phyloP scores from a whole-genome alignment of 2,888 invertebrate species.

The Metacarcinus magister region DNA sequence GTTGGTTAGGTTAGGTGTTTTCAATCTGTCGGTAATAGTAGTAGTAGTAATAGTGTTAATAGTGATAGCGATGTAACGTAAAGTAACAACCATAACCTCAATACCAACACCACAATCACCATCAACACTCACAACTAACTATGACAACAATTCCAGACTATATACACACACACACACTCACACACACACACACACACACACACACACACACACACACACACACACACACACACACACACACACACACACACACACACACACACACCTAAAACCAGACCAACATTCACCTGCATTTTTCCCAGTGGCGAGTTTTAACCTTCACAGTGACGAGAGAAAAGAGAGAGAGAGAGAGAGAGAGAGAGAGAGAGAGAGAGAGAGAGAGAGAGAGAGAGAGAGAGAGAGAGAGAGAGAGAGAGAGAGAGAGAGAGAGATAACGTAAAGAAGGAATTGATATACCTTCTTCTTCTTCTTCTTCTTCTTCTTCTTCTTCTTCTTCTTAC shows the following conservation, averaged over 20 bases:
- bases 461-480: not conserved
- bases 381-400: not conserved
- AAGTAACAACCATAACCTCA: too few relatives aligned
- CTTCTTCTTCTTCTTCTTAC: not conserved
- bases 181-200: not conserved
- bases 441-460: not conserved
- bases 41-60: too few relatives aligned
- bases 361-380: not conserved
- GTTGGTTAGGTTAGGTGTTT: too few relatives aligned
- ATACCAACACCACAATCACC: too few relatives aligned
- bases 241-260: constrained; percentile 1
- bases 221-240: not conserved
- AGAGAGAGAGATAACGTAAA: not conserved
- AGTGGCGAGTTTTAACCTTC: not conserved
- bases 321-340: not conserved
- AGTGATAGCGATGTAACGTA: too few relatives aligned
- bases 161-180: not conserved
- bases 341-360: not conserved
- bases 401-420: not conserved
- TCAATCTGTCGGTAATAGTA: too few relatives aligned
- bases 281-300: not conserved
- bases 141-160: too few relatives aligned
- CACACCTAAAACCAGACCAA: not conserved
- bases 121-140: too few relatives aligned
- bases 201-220: not conserved